Evolutionary conservation across 2,797 vertebrate species (phyloP), one percentile per base, ranked within the genome.

Genomic region (Macropus fuliginosus): DNA sequence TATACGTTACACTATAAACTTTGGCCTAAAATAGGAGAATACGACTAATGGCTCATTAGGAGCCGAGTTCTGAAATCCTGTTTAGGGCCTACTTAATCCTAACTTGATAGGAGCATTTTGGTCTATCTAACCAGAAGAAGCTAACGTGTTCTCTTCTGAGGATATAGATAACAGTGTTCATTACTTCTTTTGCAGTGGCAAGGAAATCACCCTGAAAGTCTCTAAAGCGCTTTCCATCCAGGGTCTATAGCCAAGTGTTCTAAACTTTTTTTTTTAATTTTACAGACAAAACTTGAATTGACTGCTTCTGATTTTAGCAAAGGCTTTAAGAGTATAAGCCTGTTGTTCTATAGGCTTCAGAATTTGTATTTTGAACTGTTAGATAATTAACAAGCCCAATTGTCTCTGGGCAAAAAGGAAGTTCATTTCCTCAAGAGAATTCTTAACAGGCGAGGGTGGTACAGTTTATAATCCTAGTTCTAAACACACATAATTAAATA

Each of bases 191-290:
- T 92, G 54, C 55, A 28, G 89, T 94, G 92, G 92, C 95, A 96
- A 55, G 90, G 95, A 96, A 97, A 97, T 96, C 95, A 93, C 94
- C 96, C 46, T 81, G 92, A 93, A 90, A n/a, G 59, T 94, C 97
- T 97, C 97, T 92, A 87, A 96, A 95, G 94, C 91, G 94, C 96
- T 97, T 97, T 96, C 93, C 55, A 55, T 74, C 93, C 90, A 97
- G 97, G 94, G 97, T 97, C 94, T 96, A 95, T 95, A 34, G 90
- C 94, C 87, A 56, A 97, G 91, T 87, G 74, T 95, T 94, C 91
- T 95, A 40, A 8, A 81, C 34, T 92, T 66, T 91, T 97, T 56
- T 93, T 81, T 74, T 74, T 74, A 81, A 87, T 46, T 87, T 87
- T 87, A 46, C 56, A 96, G 91, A 95, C 54, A 96, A 97, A 97